These are phyloP conservation scores for Andrena marginata DNA, from an alignment of 2,888 invertebrate species.

Conservation along the genomic window DNA sequence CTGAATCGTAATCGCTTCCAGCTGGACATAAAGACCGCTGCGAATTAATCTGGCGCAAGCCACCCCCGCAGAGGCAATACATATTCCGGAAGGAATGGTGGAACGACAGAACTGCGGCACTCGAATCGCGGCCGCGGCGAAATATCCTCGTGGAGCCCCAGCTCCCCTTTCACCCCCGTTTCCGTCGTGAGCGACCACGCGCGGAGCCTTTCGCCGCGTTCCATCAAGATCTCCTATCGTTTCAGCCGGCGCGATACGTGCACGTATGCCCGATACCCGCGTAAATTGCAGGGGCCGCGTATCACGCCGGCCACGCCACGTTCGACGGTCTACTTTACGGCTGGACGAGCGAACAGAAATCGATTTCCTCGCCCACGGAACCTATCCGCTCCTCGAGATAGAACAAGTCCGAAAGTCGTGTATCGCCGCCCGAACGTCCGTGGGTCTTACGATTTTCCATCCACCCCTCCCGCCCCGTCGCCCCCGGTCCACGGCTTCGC, in stretches of 20 bases:
- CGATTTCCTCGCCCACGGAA: conserved; percentile 54
- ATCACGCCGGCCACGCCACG: conserved; percentile 45
- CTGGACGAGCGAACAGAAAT: conserved; percentile 54
- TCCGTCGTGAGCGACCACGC: not conserved
- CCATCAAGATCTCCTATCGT: conserved; percentile 44
- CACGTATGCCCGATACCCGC: conserved; percentile 53
- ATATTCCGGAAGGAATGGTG: not conserved
- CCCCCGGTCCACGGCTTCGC: not conserved
- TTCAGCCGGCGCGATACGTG: conserved; percentile 37
- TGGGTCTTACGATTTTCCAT: conserved; percentile 41
- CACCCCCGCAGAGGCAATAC: not conserved
- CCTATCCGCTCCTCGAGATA: conserved; percentile 34
- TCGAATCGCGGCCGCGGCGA: not conserved
- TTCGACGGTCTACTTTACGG: conserved; percentile 55
- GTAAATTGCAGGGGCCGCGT: conserved; percentile 56
- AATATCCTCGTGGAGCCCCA: not conserved
- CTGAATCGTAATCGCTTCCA: too few species aligned
- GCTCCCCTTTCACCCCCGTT: not conserved
- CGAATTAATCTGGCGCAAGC: too few species aligned
- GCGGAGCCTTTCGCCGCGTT: conserved; percentile 14
- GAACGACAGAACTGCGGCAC: not conserved
- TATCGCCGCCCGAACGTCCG: conserved; percentile 28
- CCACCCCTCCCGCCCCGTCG: not conserved
- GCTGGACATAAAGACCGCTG: too few species aligned
- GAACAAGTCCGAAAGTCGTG: conserved; percentile 53